These are phyloP conservation scores for Colius striatus DNA, from an alignment of 2,113 vertebrate species.

Conservation along the genomic window DNA sequence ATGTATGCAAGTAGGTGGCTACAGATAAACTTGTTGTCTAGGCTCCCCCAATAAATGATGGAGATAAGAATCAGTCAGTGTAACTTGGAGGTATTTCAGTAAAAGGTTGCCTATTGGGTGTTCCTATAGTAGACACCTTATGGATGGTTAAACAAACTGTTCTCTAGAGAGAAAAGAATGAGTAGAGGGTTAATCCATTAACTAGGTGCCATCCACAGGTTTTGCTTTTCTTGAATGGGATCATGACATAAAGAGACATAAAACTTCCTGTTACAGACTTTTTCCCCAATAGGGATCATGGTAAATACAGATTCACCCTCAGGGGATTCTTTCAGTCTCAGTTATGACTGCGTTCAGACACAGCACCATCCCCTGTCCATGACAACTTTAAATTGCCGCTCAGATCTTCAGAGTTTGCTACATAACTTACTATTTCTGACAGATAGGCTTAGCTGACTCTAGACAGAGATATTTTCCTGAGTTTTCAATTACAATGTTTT, in stretches of 20 bases:
- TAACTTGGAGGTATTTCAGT: background rate
- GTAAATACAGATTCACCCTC: rapidly evolving
- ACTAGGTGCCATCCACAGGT: background rate
- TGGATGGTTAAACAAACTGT: background rate
- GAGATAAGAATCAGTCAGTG: background rate
- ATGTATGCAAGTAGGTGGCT: background rate
- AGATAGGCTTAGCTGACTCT: background rate
- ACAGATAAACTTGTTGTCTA: background rate
- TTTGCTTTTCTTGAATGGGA: background rate
- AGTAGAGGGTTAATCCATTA: background rate
- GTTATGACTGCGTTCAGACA: background rate
- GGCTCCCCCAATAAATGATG: background rate
- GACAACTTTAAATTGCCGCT: background rate
- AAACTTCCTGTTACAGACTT: background rate
- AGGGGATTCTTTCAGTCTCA: background rate
- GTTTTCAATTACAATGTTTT: background rate
- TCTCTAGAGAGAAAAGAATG: background rate
- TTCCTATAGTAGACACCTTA: background rate
- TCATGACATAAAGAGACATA: background rate
- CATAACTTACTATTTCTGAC: rapidly evolving
- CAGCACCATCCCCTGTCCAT: background rate
- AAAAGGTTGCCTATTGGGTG: rapidly evolving
- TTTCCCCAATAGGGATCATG: background rate
- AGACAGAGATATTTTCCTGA: background rate
- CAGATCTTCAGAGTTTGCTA: background rate